A percentile compares a stretch with the other conserved stretches of the same genome.
Evolutionary conservation across 2,888 invertebrate species (phyloP).

Genomic region (Tortrix viridana): DNA sequence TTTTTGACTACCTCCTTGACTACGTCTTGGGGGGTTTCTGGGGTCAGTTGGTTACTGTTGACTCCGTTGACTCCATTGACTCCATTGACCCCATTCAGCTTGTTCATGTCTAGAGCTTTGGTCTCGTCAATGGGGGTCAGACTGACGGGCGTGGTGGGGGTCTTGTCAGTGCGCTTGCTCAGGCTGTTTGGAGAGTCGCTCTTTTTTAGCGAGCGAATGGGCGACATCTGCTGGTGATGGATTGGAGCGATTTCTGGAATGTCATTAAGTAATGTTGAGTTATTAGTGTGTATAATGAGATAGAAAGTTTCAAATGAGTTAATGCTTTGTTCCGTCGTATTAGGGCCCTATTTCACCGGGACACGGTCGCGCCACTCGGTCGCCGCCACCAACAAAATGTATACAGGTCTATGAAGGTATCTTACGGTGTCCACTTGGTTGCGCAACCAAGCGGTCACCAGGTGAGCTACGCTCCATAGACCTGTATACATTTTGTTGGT

Average conservation of each 20-base stretch:
- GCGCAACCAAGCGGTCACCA: no score
- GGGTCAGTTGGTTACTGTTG: conserved; percentile 71
- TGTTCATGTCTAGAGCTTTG: conserved; percentile 76
- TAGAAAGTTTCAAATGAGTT: conserved; percentile 49
- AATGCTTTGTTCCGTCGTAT: no score
- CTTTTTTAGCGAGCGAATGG: conserved; percentile 79
- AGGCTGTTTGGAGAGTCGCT: conserved; percentile 79
- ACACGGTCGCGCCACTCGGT: no score
- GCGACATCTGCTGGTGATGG: conserved; percentile 82
- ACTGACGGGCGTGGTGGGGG: conserved; percentile 78
- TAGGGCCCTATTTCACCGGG: no score
- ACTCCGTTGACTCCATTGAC: conserved; percentile 52
- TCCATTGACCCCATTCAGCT: conserved; percentile 66
- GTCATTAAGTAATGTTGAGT: conserved; percentile 44
- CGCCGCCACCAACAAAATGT: no score
- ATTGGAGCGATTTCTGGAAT: conserved; percentile 81
- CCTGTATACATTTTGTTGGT: no score
- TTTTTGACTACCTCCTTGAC: conserved; percentile 74
- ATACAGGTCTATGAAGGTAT: no score
- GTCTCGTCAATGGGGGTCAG: conserved; percentile 81
- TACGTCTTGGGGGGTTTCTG: conserved; percentile 70
- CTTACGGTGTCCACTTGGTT: no score
- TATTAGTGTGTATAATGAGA: conserved; percentile 11
- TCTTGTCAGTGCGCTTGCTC: conserved; percentile 80
- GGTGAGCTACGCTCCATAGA: no score